A percentile compares a stretch with the other conserved stretches of the same genome.
Conservation (phyloP, 92 coral and sea anemone genomes). For the Palythoa grandis region DNA sequence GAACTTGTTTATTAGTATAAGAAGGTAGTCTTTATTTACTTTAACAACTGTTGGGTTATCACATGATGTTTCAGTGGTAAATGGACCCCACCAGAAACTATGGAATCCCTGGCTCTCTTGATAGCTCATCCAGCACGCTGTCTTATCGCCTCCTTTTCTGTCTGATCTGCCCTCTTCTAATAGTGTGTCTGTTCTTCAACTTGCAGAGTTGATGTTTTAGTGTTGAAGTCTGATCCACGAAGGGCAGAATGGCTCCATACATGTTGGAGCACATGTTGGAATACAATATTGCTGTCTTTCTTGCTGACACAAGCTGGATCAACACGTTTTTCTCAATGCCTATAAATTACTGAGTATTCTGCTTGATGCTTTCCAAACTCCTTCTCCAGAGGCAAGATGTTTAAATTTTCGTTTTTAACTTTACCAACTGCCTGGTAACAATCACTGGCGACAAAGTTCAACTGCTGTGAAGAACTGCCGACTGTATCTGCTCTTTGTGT, state of each 20-base stretch:
- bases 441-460: background rate
- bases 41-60: no score
- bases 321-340: background rate
- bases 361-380: background rate
- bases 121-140: constrained; percentile 24
- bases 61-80: no score
- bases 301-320: no score
- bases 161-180: background rate
- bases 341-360: background rate
- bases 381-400: background rate
- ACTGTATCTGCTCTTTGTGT: background rate
- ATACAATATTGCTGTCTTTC: no score
- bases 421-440: background rate
- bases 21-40: no score
- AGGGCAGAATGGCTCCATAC: background rate
- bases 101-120: constrained; percentile 13
- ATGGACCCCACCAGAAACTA: no score
- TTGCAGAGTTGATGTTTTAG: background rate
- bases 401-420: no score
- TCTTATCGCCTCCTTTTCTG: constrained; percentile 24
- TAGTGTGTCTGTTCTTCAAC: background rate
- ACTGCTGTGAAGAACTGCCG: background rate
- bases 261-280: background rate
- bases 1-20: no score
- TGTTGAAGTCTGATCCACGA: background rate